Evolutionary conservation across 2,797 vertebrate genomes (phyloP).

Genomic region (Atherinosoma microstoma): DNA sequence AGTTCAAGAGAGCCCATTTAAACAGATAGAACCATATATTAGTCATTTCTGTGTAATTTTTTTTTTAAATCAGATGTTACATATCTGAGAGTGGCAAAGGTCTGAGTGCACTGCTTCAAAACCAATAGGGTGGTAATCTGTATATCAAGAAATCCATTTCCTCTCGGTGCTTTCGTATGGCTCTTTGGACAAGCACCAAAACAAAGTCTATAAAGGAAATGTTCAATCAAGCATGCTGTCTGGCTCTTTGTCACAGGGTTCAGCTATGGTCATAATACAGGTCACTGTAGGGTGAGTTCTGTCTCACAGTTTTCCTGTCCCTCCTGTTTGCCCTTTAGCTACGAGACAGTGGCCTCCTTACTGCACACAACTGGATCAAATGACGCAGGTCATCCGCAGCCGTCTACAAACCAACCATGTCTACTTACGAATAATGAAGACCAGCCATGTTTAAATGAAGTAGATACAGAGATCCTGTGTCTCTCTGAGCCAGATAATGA

Average conservation of each 20-base stretch:
- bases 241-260: conserved; percentile 33
- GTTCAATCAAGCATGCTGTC: conserved; percentile 54
- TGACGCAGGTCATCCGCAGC: conserved; percentile 31
- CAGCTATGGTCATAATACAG: conserved; percentile 25
- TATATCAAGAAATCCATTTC: conserved; percentile 20
- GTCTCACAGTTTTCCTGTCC: conserved; percentile 67
- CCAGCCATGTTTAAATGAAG: conserved; percentile 16
- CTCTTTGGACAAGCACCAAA: conserved; percentile 62
- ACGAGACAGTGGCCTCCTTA: conserved; percentile 70
- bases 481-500: conserved; percentile 33
- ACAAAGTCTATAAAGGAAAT: conserved; percentile 63
- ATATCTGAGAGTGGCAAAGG: background rate
- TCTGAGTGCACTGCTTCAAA: background rate
- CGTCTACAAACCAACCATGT: conserved; percentile 20
- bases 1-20: background rate
- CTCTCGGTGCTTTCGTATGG: conserved; percentile 22
- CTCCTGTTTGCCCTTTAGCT: conserved; percentile 67
- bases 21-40: background rate
- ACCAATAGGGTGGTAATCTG: background rate
- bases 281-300: conserved; percentile 42
- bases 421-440: conserved; percentile 20
- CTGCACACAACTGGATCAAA: conserved; percentile 60
- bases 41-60: background rate
- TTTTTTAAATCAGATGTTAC: background rate
- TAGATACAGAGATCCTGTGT: conserved; percentile 10